Evolutionary conservation across 2,113 vertebrate species (phyloP).

Genomic region (Fregata magnificens): DNA sequence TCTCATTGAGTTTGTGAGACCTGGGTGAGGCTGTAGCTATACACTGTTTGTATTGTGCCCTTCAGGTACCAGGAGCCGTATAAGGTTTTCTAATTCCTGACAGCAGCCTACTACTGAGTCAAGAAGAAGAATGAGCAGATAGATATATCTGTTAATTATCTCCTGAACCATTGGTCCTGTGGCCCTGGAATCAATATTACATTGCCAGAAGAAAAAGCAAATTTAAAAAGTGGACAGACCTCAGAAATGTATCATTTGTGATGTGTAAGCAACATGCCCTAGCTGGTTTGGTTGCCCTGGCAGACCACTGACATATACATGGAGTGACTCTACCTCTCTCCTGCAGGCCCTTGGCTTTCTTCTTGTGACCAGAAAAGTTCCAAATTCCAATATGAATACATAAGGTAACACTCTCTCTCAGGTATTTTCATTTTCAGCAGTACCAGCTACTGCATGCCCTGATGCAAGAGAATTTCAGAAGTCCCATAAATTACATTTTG

Average conservation of each 20-base stretch:
- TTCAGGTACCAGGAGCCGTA: background rate
- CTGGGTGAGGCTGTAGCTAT: background rate
- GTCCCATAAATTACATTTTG: background rate
- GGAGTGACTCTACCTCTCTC: background rate
- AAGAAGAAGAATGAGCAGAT: background rate
- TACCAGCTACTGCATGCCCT: background rate
- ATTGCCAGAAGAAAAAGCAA: background rate
- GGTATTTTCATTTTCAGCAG: background rate
- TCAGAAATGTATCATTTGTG: background rate
- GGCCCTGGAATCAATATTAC: background rate
- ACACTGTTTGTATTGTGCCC: background rate
- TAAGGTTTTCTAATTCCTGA: background rate
- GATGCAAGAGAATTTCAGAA: background rate
- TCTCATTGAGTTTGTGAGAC: background rate
- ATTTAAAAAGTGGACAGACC: background rate
- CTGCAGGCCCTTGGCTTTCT: background rate
- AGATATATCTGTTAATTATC: background rate
- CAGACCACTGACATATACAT: background rate
- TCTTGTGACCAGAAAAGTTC: background rate
- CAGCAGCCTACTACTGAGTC: background rate
- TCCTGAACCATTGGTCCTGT: background rate
- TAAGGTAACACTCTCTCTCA: background rate
- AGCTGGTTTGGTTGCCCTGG: background rate
- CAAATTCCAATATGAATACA: background rate
- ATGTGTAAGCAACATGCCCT: background rate